Evolutionary conservation across 2,113 vertebrate genomes (phyloP), one percentile per base, ranked within the genome.

Genomic region (Calyptomena viridis): DNA sequence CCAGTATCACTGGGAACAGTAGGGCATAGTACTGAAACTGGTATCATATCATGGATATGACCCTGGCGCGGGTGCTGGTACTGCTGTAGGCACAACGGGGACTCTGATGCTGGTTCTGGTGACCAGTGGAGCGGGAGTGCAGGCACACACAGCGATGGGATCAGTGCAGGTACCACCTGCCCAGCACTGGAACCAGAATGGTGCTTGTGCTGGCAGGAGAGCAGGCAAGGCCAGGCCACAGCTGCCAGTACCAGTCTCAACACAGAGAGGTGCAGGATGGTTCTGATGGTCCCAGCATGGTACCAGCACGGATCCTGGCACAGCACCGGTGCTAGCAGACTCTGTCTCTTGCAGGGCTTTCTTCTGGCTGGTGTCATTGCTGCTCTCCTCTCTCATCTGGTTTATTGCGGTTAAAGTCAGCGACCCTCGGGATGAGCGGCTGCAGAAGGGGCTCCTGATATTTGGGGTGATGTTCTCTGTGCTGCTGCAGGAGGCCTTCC

Each of bases 391-490:
- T 42, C 96, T 98, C 62, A 96, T 98, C 76, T 98, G 98, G 98
- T 98, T 98, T 91, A 97, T 98, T 9, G 97, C 98, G 1, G 93
- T 97, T 35, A 98, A 98, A 83, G 97, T 97, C 56, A 98, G 97
- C 8, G 92, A 97, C 55, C 78, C 95, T 3, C 63, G 59, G 5
- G 95, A 98, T 75, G 77, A 92, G 35, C 50, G 27, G 1, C 53
- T 98, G 75, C 98, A 98, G 93, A 97, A 95, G 72, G 97, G 96
- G 12, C 97, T 98, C 60, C 94, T 98, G 52, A 97, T 98, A 84
- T 98, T 97, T 55, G 98, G 98, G n/a, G 97, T 98, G 31, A 96
- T 98, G 92, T 97, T 98, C 76, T 98, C 98, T 5, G 98, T 98
- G 78, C 73, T 98, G 64, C 96, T 98, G 71, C 98, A 98, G 94